Conservation (phyloP, 2,797 vertebrate genomes). For the Todus mexicanus region DNA sequence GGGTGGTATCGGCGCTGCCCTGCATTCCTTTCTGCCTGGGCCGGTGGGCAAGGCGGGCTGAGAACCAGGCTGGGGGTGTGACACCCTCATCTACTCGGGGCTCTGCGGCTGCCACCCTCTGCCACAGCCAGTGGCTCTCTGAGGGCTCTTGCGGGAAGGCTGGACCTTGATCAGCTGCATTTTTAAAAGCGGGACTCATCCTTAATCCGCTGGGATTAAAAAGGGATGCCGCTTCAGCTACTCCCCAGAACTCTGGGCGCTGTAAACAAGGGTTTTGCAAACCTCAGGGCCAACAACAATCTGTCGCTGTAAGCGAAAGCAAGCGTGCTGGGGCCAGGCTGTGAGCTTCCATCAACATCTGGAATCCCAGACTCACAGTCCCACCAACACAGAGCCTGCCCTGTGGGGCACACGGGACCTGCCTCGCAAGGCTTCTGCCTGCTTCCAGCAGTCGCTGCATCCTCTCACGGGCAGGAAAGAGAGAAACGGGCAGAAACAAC, state of each 20-base stretch:
- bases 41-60: background rate
- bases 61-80: background rate
- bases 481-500: background rate
- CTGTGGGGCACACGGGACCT: background rate
- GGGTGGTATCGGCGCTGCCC: background rate
- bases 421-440: background rate
- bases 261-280: conserved; percentile 5
- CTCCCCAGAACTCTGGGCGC: background rate
- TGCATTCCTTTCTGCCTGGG: background rate
- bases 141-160: background rate
- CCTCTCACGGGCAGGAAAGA: background rate
- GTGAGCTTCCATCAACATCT: background rate
- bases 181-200: background rate
- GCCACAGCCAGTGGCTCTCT: background rate
- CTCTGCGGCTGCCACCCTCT: background rate
- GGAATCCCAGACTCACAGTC: background rate
- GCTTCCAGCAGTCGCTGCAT: background rate
- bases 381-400: background rate
- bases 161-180: background rate
- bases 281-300: background rate
- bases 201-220: background rate
- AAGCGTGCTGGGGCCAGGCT: background rate
- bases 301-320: background rate
- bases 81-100: background rate
- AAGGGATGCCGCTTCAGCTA: background rate